These are phyloP conservation scores for Brachymystax lenok DNA, from an alignment of 2,797 vertebrate species.

Conservation along the genomic window DNA sequence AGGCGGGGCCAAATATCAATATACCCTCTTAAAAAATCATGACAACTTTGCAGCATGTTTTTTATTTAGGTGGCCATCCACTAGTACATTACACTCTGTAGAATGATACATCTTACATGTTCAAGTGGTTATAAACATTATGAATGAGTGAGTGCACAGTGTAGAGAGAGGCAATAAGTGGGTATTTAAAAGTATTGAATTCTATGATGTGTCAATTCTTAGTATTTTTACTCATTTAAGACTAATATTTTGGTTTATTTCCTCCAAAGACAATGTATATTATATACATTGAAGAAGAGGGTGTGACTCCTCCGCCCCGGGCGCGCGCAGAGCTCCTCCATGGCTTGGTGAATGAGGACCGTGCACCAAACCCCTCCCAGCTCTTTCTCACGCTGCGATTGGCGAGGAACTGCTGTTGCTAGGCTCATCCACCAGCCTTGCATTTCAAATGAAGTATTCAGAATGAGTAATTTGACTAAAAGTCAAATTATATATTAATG, in stretches of 20 bases:
- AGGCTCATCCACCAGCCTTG: slow-evolving; percentile 22
- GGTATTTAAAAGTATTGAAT: background rate
- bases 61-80: background rate
- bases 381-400: slow-evolving; percentile 22
- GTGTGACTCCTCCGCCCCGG: background rate
- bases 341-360: background rate
- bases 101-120: background rate
- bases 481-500: background rate
- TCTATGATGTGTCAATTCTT: background rate
- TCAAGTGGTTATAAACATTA: background rate
- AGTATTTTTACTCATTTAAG: background rate
- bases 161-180: too few species aligned
- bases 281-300: background rate
- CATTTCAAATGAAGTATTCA: slow-evolving; percentile 8
- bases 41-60: background rate
- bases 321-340: slow-evolving; percentile 3
- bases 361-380: slow-evolving; percentile 6
- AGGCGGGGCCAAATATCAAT: slow-evolving; percentile 16
- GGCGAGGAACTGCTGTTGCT: slow-evolving; percentile 37
- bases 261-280: background rate
- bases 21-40: background rate
- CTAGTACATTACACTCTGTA: background rate
- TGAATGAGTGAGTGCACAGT: background rate
- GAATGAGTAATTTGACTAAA: background rate
- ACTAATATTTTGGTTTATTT: background rate